Percentiles rank a stretch among this genome's conserved stretches.
Conservation (phyloP, 2,113 vertebrate species). For the human (Homo sapiens) region DNA sequence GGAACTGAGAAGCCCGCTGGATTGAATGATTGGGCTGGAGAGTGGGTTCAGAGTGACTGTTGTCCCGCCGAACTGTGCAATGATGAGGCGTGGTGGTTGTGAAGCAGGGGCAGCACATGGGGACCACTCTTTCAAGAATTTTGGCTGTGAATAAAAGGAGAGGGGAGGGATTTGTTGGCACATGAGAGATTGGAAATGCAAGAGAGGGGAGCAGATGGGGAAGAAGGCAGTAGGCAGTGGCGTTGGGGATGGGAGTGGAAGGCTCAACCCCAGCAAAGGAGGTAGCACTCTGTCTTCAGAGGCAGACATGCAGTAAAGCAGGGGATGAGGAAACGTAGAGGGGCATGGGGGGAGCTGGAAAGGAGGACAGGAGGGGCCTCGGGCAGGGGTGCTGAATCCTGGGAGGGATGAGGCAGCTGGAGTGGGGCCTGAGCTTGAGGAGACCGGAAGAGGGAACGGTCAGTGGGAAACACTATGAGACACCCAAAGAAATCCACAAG, state of each 20-base stretch:
- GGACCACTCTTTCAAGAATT: neutral
- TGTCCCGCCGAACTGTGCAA: neutral
- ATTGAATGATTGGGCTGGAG: neutral
- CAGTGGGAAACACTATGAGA: neutral
- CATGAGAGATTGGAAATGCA: neutral
- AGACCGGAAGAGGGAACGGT: neutral
- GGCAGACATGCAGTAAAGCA: neutral
- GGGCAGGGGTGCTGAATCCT: neutral
- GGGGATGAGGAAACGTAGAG: neutral
- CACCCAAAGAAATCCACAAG: neutral
- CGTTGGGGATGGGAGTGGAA: neutral
- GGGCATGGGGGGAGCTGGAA: neutral
- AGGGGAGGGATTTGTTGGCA: neutral
- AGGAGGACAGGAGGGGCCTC: neutral
- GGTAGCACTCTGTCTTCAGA: neutral
- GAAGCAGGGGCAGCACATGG: neutral
- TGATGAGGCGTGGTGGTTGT: neutral
- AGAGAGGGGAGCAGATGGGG: neutral
- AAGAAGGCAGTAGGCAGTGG: neutral
- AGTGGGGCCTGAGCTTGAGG: neutral
- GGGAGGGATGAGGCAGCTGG: neutral
- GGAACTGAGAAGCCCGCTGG: neutral
- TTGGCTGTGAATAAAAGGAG: neutral
- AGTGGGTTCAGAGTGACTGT: neutral
- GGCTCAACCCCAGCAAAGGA: neutral